Percentiles rank a stretch among this genome's conserved stretches.
phyloP scores from a whole-genome alignment of 2,797 vertebrate genomes.

The Sebastolobus alascanus region DNA sequence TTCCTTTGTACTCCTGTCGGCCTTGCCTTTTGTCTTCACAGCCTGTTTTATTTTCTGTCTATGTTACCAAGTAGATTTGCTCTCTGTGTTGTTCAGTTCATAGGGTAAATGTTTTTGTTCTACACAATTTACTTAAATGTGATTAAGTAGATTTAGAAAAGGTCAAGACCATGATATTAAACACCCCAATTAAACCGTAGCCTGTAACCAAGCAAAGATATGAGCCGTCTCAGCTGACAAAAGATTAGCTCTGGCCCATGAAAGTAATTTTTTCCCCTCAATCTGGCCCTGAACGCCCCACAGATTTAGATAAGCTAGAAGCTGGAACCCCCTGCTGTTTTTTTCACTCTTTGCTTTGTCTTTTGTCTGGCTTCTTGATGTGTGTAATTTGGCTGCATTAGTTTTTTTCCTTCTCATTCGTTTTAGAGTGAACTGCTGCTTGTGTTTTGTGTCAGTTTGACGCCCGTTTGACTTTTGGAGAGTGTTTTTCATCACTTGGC shows the following conservation, averaged over 20 bases:
- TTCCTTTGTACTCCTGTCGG: constrained; percentile 65
- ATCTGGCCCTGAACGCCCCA: constrained; percentile 23
- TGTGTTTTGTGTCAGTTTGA: constrained; percentile 47
- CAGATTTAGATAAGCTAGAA: constrained; percentile 41
- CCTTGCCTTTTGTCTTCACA: constrained; percentile 79
- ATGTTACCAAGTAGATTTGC: constrained; percentile 30
- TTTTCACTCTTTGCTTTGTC: constrained; percentile 8
- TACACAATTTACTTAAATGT: constrained; percentile 13
- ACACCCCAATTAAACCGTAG: not conserved
- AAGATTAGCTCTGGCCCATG: constrained; percentile 21
- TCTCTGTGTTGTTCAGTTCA: constrained; percentile 39
- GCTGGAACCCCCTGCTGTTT: constrained; percentile 18
- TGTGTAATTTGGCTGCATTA: constrained; percentile 40
- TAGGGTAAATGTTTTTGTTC: constrained; percentile 15
- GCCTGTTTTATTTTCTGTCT: constrained; percentile 62
- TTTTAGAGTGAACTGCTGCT: constrained; percentile 46
- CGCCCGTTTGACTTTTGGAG: constrained; percentile 25
- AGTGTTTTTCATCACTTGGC: not conserved
- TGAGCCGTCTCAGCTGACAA: constrained; percentile 7
- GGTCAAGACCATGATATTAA: constrained; percentile 15
- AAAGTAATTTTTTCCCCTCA: constrained; percentile 21
- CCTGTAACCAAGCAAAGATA: constrained; percentile 16
- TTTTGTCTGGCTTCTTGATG: constrained; percentile 18
- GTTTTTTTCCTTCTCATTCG: not conserved
- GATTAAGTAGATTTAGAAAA: constrained; percentile 19